Conservation (phyloP, 2,113 vertebrate species). For the Poeciliopsis occidentalis region DNA sequence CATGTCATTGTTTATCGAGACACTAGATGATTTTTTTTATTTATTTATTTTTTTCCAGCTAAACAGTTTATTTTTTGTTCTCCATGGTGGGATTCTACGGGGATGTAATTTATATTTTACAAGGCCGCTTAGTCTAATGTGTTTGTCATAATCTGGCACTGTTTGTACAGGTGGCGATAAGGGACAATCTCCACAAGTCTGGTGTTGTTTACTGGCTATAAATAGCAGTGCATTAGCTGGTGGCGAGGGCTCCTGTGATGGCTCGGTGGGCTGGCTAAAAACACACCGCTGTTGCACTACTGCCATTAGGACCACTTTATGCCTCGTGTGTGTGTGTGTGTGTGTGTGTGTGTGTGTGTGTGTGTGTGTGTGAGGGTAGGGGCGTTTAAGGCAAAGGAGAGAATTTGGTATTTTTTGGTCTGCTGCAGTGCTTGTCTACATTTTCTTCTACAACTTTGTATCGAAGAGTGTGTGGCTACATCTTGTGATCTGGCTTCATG, state of each 20-base stretch:
- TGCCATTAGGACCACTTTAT: constrained; percentile 55
- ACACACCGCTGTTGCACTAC: constrained; percentile 17
- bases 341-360: neutral
- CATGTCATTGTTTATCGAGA: constrained; percentile 29
- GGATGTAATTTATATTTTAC: constrained; percentile 9
- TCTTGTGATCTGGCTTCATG: constrained; percentile 7
- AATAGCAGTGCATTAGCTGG: constrained; percentile 64
- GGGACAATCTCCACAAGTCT: constrained; percentile 36
- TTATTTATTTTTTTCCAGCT: neutral
- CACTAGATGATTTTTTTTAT: constrained; percentile 1
- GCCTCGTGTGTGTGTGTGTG: constrained; percentile 1
- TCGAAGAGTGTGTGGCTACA: constrained; percentile 6
- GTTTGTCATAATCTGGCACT: constrained; percentile 25
- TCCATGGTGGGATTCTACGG: neutral
- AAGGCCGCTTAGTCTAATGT: constrained; percentile 9
- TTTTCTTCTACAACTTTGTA: neutral
- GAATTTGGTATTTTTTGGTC: neutral
- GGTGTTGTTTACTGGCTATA: constrained; percentile 50
- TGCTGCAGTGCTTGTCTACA: neutral
- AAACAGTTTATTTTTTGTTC: neutral
- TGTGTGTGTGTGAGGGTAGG: neutral
- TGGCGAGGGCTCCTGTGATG: constrained; percentile 35
- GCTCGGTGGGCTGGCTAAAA: constrained; percentile 16
- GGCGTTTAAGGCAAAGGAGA: neutral
- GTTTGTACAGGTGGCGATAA: constrained; percentile 53